phyloP scores from a whole-genome alignment of 1,140 invertebrate species.

The Cataglyphis hispanica region DNA sequence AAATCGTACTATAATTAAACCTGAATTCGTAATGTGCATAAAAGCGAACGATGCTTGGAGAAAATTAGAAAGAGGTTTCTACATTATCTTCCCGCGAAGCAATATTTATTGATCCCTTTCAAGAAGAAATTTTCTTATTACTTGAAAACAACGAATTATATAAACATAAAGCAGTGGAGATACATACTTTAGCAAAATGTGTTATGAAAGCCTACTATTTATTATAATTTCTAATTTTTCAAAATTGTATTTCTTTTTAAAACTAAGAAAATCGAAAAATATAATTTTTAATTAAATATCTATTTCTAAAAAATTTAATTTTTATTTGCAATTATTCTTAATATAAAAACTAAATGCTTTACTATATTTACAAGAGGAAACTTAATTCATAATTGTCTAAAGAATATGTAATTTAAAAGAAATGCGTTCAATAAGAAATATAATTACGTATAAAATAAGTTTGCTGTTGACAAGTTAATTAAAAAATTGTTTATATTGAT shows the following conservation, averaged over 20 bases:
- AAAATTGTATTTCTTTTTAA: no score
- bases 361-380: not conserved
- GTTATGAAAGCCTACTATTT: no score
- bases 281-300: no score
- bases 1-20: slow-evolving; percentile 31
- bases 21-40: slow-evolving; percentile 8
- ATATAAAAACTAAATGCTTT: not conserved
- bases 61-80: not conserved
- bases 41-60: not conserved
- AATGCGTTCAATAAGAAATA: not conserved
- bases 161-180: not conserved
- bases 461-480: not conserved
- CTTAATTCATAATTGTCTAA: not conserved
- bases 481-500: not conserved
- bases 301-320: no score
- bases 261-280: no score
- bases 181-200: no score
- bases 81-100: not conserved
- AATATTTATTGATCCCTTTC: not conserved
- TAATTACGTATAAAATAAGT: not conserved
- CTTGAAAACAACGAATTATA: not conserved
- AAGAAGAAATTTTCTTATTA: not conserved
- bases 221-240: no score
- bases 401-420: not conserved
- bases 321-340: not conserved